A percentile compares a stretch with the other conserved stretches of the same genome.
Evolutionary conservation across 2,888 invertebrate genomes (phyloP).

Genomic region (Oasisia sp.): DNA sequence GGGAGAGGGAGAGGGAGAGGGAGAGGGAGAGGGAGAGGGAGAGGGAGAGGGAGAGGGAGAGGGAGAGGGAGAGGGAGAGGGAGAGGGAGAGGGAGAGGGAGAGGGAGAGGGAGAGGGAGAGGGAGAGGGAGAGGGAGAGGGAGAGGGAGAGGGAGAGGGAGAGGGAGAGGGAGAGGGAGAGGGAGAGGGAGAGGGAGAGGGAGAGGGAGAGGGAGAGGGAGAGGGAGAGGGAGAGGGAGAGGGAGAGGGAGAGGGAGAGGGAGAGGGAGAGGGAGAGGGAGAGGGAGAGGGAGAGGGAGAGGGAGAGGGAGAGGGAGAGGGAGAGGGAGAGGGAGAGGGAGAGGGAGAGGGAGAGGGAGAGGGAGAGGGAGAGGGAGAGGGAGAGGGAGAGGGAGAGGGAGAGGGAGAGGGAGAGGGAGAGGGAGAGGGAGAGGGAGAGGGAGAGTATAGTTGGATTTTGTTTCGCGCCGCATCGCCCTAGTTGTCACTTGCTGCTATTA

Average conservation of each 20-base stretch:
- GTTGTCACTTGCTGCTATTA: too few species aligned
- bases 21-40: too few species aligned
- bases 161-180: conserved; percentile 19
- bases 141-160: conserved; percentile 19
- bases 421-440: too few species aligned
- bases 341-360: conserved; percentile 11
- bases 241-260: conserved; percentile 17
- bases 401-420: too few species aligned
- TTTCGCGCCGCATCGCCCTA: too few species aligned
- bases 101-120: conserved; percentile 19
- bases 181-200: conserved; percentile 17
- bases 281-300: conserved; percentile 19
- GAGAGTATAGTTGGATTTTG: too few species aligned
- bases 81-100: conserved; percentile 18
- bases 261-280: conserved; percentile 19
- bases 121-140: conserved; percentile 17
- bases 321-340: background rate
- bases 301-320: conserved; percentile 17
- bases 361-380: too few species aligned
- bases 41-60: too few species aligned
- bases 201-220: conserved; percentile 19
- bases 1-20: too few species aligned
- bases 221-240: conserved; percentile 19
- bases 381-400: too few species aligned
- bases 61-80: too few species aligned